Conservation (phyloP, 2,888 invertebrate species). For the Temnothorax ravouxi region DNA sequence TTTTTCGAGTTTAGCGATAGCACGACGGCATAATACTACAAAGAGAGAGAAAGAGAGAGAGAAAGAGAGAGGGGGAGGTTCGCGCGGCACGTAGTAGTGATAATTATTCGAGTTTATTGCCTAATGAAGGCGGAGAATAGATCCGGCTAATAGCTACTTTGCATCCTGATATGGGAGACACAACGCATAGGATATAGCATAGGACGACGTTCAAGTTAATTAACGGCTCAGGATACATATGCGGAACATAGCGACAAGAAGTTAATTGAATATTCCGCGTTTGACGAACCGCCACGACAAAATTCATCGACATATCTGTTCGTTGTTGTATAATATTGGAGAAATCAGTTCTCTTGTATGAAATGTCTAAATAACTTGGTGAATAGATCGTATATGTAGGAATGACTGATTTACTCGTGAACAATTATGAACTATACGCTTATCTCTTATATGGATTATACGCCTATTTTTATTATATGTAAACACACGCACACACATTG, state of each 20-base stretch:
- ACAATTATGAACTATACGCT: not conserved
- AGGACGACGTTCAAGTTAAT: constrained; percentile 67
- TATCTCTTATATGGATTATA: not conserved
- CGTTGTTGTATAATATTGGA: constrained; percentile 28
- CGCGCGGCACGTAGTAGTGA: constrained; percentile 62
- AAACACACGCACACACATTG: no score
- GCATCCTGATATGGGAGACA: constrained; percentile 70
- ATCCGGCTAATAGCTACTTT: constrained; percentile 73
- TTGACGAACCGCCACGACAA: constrained; percentile 49
- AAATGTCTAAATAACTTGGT: not conserved
- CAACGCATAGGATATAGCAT: not conserved
- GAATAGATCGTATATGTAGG: not conserved
- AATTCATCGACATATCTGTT: constrained; percentile 57
- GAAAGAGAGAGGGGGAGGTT: not conserved
- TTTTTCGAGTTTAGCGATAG: constrained; percentile 33
- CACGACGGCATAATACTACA: not conserved
- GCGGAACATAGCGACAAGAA: constrained; percentile 61
- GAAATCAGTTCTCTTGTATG: not conserved
- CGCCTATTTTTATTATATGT: not conserved
- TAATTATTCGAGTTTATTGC: constrained; percentile 75
- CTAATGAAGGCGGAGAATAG: constrained; percentile 71
- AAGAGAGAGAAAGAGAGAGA: no score
- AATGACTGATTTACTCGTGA: not conserved
- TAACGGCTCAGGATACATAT: constrained; percentile 63
- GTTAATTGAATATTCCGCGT: constrained; percentile 69